Evolutionary conservation across 2,113 vertebrate species (phyloP), one percentile per base, ranked within the genome.

Genomic region (Cyanoramphus novaezelandiae): DNA sequence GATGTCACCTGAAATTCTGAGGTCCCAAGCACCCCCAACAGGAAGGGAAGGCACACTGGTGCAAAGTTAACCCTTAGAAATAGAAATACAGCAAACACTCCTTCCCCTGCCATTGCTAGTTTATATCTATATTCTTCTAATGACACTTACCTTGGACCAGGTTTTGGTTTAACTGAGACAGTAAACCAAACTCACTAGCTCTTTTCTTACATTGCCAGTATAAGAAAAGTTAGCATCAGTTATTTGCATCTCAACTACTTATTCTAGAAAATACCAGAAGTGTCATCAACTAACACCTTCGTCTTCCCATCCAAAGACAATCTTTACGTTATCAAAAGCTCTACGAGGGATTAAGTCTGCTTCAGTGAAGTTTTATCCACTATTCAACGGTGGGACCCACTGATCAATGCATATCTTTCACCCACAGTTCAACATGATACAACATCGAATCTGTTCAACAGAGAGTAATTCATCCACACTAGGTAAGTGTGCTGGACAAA

Each of bases 1-100:
- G 67, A 92, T 84, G 96, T 28, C 96, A 94, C 93, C 50, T 83
- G 50, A 93, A 96, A 93, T 19, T 77, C 76, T 91, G 97, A 97
- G 97, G 96, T 97, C 93, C 89, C 94, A 96, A 97, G 95, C 90
- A 97, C 96, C 94, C 92, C 96, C 79, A 65, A 94, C 92, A 94
- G 78, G 53, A 94, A 98, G 93, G 95, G 96, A 98, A 98, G 98
- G 98, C 98, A 98, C 98, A 97, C 96, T 96, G 98, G 98, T 98
- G 96, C 97, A 97, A 97, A 97, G 95, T 92, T 95, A 96, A 90
- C n/a, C 95, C 69, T 93, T 44, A 88, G 53, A 86, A 88, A 92
- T 52, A 95, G 86, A 93, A 92, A 90, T 84, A 93, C 83, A 94
- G 95, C 95, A 96, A 90, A 97, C 59, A 59, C 72, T 95, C 92